These are phyloP conservation scores for Drosophila gaucha DNA, from an alignment of 2,888 invertebrate species.

Conservation along the genomic window DNA sequence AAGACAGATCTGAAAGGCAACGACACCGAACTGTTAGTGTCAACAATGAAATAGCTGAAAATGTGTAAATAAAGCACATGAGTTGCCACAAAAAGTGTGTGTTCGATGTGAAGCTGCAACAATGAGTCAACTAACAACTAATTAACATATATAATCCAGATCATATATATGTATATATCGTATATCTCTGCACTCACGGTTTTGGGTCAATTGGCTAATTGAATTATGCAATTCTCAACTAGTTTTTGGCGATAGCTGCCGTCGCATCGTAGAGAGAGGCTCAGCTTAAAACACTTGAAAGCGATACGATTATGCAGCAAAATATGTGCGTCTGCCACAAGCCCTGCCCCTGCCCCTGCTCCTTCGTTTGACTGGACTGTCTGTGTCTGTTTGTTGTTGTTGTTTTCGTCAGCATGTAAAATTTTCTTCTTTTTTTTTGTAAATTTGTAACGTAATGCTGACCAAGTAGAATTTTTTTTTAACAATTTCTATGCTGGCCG, in stretches of 20 bases:
- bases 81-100: slow-evolving; percentile 67
- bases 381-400: slow-evolving; percentile 34
- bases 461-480: slow-evolving; percentile 74
- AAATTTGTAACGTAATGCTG: slow-evolving; percentile 82
- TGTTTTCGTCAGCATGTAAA: slow-evolving; percentile 67
- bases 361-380: slow-evolving; percentile 21
- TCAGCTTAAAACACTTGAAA: slow-evolving; percentile 70
- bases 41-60: slow-evolving; percentile 81
- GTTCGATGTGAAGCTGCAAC: slow-evolving; percentile 21
- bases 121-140: slow-evolving; percentile 43
- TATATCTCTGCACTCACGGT: slow-evolving; percentile 9
- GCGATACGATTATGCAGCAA: slow-evolving; percentile 78
- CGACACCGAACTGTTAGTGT: slow-evolving; percentile 52
- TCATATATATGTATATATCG: not conserved
- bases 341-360: slow-evolving; percentile 7
- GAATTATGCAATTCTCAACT: slow-evolving; percentile 69
- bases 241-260: slow-evolving; percentile 57
- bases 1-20: slow-evolving; percentile 60
- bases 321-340: slow-evolving; percentile 43
- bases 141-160: slow-evolving; percentile 21
- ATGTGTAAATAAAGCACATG: slow-evolving; percentile 48
- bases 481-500: slow-evolving; percentile 65
- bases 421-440: slow-evolving; percentile 51
- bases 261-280: slow-evolving; percentile 11
- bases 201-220: slow-evolving; percentile 60